phyloP scores from a whole-genome alignment of 2,113 vertebrate species.

The Caranx ignobilis region DNA sequence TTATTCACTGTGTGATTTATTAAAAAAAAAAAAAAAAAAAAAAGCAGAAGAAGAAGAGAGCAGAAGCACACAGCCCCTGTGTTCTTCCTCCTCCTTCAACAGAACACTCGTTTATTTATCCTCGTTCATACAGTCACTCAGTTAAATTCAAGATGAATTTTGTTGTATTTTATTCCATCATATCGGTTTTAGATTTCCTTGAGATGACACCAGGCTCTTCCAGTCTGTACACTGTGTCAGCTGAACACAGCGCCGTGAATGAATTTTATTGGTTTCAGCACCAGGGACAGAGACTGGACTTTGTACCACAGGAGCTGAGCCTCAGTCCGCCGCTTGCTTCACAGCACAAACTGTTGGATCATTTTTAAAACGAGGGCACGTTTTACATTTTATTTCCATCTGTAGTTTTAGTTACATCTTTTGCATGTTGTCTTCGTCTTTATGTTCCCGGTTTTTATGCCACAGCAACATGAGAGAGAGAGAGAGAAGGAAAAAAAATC shows the following conservation, averaged over 20 bases:
- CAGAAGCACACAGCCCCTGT: neutral
- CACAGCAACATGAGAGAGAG: neutral
- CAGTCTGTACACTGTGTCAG: neutral
- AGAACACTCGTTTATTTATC: neutral
- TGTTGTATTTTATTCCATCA: rapidly evolving
- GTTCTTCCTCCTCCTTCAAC: neutral
- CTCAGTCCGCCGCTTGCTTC: neutral
- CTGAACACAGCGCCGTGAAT: slow-evolving; percentile 1
- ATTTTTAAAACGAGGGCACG: neutral
- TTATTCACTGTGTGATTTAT: neutral
- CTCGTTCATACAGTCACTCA: neutral
- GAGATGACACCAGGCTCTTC: neutral
- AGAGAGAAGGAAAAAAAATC: neutral
- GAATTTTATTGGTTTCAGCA: slow-evolving; percentile 77
- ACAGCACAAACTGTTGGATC: neutral
- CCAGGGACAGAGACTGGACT: slow-evolving; percentile 80
- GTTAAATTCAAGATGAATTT: neutral
- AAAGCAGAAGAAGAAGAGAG: no score
- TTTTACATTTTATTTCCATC: neutral
- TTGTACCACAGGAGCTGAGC: neutral
- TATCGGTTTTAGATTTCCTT: neutral
- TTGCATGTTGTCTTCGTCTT: neutral
- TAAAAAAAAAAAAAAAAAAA: neutral
- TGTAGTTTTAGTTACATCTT: neutral
- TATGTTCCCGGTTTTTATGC: neutral